Percentiles rank a stretch among this genome's conserved stretches.
Evolutionary conservation across 2,888 invertebrate species (phyloP).

Genomic region (Halocaridina rubra): DNA sequence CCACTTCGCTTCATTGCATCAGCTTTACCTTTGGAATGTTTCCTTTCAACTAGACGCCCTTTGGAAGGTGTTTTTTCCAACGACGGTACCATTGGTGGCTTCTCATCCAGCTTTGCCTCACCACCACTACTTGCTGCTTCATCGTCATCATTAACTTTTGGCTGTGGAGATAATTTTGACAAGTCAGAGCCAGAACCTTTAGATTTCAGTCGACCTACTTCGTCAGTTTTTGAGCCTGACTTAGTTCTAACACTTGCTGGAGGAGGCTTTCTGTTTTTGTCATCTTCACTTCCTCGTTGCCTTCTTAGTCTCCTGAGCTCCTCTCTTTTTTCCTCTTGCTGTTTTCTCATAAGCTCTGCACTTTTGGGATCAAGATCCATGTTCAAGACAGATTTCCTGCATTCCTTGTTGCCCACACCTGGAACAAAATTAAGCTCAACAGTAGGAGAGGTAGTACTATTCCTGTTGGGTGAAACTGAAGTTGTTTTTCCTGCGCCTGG

Average conservation of each 20-base stretch:
- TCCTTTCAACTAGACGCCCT: slow-evolving; percentile 45
- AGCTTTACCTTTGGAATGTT: slow-evolving; percentile 63
- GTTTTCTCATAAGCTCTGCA: slow-evolving; percentile 53
- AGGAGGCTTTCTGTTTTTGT: slow-evolving; percentile 20
- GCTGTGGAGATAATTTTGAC: too few relatives aligned
- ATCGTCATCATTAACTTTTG: neutral
- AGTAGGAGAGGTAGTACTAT: neutral
- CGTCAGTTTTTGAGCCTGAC: slow-evolving; percentile 20
- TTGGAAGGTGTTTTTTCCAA: slow-evolving; percentile 53
- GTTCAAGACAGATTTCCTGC: slow-evolving; percentile 61
- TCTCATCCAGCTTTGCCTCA: slow-evolving; percentile 13
- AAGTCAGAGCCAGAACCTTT: too few relatives aligned
- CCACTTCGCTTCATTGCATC: slow-evolving; percentile 56
- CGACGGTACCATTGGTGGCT: slow-evolving; percentile 38
- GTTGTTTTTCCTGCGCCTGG: neutral
- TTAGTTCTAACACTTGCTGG: neutral
- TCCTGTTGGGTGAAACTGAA: neutral
- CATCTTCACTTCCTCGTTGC: slow-evolving; percentile 43
- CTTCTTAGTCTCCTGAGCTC: slow-evolving; percentile 55
- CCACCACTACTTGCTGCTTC: neutral
- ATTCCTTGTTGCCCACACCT: slow-evolving; percentile 52
- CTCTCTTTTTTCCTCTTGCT: slow-evolving; percentile 62
- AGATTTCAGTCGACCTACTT: neutral
- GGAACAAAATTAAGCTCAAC: neutral
- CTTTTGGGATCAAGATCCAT: slow-evolving; percentile 54